Percentiles rank a stretch among this genome's conserved stretches.
These are phyloP conservation scores for Scaptomyza cyrtandrae DNA, from an alignment of 2,888 invertebrate genomes.

Conservation along the genomic window DNA sequence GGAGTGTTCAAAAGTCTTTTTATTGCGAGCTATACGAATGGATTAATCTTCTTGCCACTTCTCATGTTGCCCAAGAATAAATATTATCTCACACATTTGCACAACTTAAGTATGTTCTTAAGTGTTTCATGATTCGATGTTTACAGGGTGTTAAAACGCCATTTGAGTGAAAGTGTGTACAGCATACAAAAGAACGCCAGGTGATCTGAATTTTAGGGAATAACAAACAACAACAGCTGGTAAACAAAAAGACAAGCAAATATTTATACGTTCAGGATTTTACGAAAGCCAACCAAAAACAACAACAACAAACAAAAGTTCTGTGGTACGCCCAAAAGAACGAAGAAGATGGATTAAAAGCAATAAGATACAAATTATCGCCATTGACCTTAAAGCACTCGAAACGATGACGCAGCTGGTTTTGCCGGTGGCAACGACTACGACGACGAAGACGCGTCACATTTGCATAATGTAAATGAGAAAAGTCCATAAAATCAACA, in stretches of 20 bases:
- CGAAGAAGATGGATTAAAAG: neutral
- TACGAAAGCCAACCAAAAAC: too few species aligned
- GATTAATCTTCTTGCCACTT: neutral
- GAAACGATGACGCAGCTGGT: slow-evolving; percentile 35
- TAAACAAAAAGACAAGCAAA: slow-evolving; percentile 6
- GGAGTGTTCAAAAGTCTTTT: too few species aligned
- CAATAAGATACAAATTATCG: slow-evolving; percentile 22
- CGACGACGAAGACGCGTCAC: slow-evolving; percentile 38
- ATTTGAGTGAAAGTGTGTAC: slow-evolving; percentile 40
- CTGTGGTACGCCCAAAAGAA: slow-evolving; percentile 1
- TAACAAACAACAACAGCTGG: slow-evolving; percentile 32
- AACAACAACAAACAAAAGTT: neutral
- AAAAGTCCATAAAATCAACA: slow-evolving; percentile 36
- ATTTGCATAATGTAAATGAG: slow-evolving; percentile 71
- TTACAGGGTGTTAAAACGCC: slow-evolving; percentile 16
- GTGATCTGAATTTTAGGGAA: slow-evolving; percentile 31
- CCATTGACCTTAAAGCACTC: slow-evolving; percentile 51
- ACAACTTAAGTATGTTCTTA: neutral
- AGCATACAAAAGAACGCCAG: slow-evolving; percentile 10
- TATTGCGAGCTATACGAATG: too few species aligned
- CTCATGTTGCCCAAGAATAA: neutral
- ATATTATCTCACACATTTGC: neutral
- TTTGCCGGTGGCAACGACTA: slow-evolving; percentile 11
- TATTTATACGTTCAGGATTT: neutral
- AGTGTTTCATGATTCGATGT: neutral